A percentile compares a stretch with the other conserved stretches of the same genome.
These are phyloP conservation scores for Amniataba percoides DNA, from an alignment of 2,797 vertebrate species.

Conservation along the genomic window DNA sequence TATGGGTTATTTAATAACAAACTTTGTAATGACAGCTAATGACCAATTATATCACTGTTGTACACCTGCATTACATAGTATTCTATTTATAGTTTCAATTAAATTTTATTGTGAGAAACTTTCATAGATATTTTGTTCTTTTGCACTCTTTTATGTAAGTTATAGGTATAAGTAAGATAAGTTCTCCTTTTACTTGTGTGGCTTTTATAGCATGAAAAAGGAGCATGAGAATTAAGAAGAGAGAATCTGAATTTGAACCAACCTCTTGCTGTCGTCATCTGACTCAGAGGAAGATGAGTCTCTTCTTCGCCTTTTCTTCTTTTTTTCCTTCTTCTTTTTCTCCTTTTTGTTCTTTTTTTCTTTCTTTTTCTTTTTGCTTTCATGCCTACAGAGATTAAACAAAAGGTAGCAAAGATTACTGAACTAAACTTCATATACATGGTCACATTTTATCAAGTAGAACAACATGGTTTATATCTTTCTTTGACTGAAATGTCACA, in stretches of 20 bases:
- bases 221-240: too few relatives aligned
- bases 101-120: too few relatives aligned
- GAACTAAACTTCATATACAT: not conserved
- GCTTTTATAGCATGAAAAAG: too few relatives aligned
- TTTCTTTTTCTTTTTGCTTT: conserved; percentile 88
- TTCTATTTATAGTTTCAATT: too few relatives aligned
- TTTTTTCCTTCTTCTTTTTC: conserved; percentile 87
- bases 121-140: too few relatives aligned
- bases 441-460: not conserved
- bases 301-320: conserved; percentile 82
- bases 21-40: not conserved
- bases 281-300: conserved; percentile 73
- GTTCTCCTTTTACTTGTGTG: too few relatives aligned
- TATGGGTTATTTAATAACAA: not conserved
- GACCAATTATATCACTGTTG: too few relatives aligned
- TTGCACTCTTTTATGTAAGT: too few relatives aligned
- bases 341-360: conserved; percentile 92
- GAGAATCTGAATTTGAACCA: not conserved
- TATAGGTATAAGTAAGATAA: too few relatives aligned
- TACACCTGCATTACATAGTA: too few relatives aligned
- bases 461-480: not conserved
- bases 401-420: not conserved
- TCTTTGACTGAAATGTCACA: not conserved
- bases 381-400: conserved; percentile 68
- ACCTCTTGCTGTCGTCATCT: conserved; percentile 82